Conservation (phyloP, 2,888 invertebrate genomes). For the Chrysodeixis includens region DNA sequence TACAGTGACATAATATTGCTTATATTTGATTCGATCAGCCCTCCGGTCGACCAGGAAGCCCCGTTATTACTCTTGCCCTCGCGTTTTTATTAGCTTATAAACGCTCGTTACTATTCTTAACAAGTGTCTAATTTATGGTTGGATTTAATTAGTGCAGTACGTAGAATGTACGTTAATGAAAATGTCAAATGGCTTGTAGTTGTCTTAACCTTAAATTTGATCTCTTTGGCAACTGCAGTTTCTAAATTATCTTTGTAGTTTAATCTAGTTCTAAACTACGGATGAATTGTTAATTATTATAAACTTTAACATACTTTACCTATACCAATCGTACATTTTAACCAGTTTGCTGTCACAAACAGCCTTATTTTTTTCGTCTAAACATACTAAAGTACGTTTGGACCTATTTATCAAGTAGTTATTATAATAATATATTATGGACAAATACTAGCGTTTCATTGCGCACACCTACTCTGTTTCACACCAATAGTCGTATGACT, state of each 20-base stretch:
- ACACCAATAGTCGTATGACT: conserved; percentile 58
- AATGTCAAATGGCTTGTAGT: conserved; percentile 15
- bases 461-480: conserved; percentile 30
- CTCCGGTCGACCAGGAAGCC: conserved; percentile 65
- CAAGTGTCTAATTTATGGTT: conserved; percentile 45
- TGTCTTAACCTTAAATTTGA: background rate
- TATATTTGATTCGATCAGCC: conserved; percentile 82
- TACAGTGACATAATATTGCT: conserved; percentile 82
- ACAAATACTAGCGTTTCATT: conserved; percentile 49
- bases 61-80: conserved; percentile 64
- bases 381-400: background rate
- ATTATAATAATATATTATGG: conserved; percentile 34
- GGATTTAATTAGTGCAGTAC: conserved; percentile 38
- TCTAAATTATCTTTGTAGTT: background rate
- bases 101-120: conserved; percentile 58
- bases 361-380: background rate
- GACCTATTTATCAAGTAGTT: conserved; percentile 20
- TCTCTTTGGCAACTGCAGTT: background rate
- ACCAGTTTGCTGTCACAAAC: no score
- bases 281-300: no score
- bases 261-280: no score
- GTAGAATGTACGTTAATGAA: conserved; percentile 11
- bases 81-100: conserved; percentile 63
- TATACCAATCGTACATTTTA: no score
- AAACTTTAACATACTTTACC: no score